phyloP scores from a whole-genome alignment of 2,888 invertebrate species.

The Nesidiocoris tenuis region DNA sequence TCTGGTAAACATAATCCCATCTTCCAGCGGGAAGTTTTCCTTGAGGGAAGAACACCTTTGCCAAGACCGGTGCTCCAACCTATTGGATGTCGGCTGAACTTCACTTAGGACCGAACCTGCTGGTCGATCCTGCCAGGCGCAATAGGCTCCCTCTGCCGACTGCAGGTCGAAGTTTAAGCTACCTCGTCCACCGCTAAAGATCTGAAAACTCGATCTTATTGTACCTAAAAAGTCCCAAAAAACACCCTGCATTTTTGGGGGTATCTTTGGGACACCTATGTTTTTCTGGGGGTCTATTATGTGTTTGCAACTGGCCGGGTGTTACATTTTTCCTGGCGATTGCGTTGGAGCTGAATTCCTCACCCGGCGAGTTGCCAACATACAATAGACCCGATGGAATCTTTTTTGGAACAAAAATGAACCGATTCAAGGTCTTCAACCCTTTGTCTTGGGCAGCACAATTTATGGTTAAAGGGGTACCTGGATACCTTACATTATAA shows the following conservation, averaged over 20 bases:
- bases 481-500: no score
- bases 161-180: slow-evolving; percentile 18
- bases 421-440: no score
- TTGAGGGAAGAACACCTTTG: no score
- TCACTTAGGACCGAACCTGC: background rate
- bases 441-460: no score
- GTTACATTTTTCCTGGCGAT: background rate
- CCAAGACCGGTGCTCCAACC: slow-evolving; percentile 13
- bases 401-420: background rate
- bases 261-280: no score
- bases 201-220: no score
- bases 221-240: no score
- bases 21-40: no score
- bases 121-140: slow-evolving; percentile 28
- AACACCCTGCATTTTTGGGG: no score
- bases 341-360: background rate
- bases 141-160: slow-evolving; percentile 24
- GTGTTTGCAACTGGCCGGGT: no score
- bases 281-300: background rate
- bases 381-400: background rate
- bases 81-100: background rate
- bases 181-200: background rate
- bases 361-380: background rate
- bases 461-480: no score
- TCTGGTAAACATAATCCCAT: no score